Conservation (phyloP, 2,113 vertebrate genomes). For the Solea senegalensis region DNA sequence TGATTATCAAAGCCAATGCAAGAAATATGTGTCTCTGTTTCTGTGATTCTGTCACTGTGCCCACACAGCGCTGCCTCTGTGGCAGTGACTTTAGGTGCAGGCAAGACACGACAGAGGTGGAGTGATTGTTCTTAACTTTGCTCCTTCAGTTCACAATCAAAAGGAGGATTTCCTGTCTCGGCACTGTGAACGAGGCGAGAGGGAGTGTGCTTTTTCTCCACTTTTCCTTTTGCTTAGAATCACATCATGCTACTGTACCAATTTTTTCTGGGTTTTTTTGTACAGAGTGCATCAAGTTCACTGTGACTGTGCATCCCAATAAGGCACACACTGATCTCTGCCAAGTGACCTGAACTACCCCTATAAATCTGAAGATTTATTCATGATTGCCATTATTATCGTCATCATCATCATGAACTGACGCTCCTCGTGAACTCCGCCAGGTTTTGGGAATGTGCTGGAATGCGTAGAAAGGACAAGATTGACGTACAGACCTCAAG, state of each 20-base stretch:
- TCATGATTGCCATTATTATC: constrained; percentile 54
- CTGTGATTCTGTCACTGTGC: constrained; percentile 22
- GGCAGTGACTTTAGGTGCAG: constrained; percentile 33
- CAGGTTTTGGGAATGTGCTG: constrained; percentile 48
- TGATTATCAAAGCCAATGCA: neutral
- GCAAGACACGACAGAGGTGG: constrained; percentile 17
- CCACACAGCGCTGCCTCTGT: neutral
- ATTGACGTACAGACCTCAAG: constrained; percentile 21
- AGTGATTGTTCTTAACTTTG: constrained; percentile 56
- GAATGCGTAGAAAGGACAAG: constrained; percentile 44
- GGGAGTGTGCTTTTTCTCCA: constrained; percentile 48
- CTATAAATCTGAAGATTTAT: constrained; percentile 40
- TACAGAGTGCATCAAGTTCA: constrained; percentile 67
- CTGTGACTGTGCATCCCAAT: constrained; percentile 32
- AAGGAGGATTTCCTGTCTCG: constrained; percentile 82
- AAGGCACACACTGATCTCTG: constrained; percentile 36
- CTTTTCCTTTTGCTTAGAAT: constrained; percentile 56
- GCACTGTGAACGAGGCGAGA: constrained; percentile 45
- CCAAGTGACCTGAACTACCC: constrained; percentile 23
- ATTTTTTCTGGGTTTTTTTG: neutral
- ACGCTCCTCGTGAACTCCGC: constrained; percentile 30
- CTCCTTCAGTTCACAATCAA: constrained; percentile 72
- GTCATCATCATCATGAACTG: constrained; percentile 28
- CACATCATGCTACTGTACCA: constrained; percentile 43
- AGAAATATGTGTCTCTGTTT: constrained; percentile 14